Percentiles rank a stretch among this genome's conserved stretches.
Evolutionary conservation across 2,113 vertebrate species (phyloP).

Genomic region (Marmota flaviventris): DNA sequence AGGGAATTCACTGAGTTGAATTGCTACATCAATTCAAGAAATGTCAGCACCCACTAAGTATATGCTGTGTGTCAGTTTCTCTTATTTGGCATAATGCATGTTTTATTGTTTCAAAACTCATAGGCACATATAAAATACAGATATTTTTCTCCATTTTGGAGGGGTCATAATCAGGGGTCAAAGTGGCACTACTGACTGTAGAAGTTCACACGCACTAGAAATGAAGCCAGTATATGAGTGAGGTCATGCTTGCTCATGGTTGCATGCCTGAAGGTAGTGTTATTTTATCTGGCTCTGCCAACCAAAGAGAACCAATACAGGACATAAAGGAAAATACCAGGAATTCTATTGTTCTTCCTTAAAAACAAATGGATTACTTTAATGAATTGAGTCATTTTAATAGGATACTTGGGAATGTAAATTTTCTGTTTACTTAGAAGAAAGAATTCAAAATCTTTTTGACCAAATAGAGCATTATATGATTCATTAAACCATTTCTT

Average conservation of each 20-base stretch:
- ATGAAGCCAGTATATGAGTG: not conserved
- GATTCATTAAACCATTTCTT: not conserved
- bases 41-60: not conserved
- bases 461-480: not conserved
- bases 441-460: conserved; percentile 15
- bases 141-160: not conserved
- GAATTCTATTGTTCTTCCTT: not conserved
- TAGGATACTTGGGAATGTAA: not conserved
- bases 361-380: conserved; percentile 18
- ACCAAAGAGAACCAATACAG: not conserved
- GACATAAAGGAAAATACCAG: not conserved
- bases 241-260: not conserved
- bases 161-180: not conserved
- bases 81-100: not conserved
- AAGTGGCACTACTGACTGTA: not conserved
- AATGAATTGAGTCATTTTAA: not conserved
- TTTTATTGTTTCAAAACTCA: not conserved
- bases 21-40: not conserved
- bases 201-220: not conserved
- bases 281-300: not conserved
- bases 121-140: not conserved
- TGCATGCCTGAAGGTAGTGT: not conserved
- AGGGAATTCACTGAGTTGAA: not conserved
- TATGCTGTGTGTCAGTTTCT: not conserved
- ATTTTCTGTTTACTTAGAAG: not conserved